Evolutionary conservation across 2,797 vertebrate species (phyloP).

Genomic region (Trachops cirrhosus): DNA sequence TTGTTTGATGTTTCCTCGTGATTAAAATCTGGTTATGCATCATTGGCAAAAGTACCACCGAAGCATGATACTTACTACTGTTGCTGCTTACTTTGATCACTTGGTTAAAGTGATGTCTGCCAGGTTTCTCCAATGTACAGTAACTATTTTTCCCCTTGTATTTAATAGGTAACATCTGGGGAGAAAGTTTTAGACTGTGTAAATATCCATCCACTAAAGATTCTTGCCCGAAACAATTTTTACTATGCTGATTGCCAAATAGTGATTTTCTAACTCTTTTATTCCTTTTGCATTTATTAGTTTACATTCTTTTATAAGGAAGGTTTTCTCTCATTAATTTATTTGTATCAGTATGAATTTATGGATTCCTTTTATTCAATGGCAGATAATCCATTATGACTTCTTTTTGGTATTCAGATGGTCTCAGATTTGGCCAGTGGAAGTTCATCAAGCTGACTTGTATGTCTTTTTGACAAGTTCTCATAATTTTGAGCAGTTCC

Average conservation of each 20-base stretch:
- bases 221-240: not conserved
- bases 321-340: not conserved
- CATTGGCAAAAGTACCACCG: too few relatives aligned
- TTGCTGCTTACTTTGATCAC: not conserved
- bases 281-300: not conserved
- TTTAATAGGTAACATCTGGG: slow-evolving; percentile 6
- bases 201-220: not conserved
- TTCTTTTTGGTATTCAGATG: not conserved
- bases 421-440: not conserved
- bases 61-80: not conserved
- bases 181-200: not conserved
- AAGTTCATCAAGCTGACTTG: not conserved
- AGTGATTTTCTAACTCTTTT: not conserved
- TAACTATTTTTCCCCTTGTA: not conserved
- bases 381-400: not conserved
- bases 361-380: not conserved
- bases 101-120: not conserved
- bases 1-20: not conserved
- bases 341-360: not conserved
- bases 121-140: not conserved
- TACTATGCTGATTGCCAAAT: not conserved
- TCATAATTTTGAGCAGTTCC: not conserved
- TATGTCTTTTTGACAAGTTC: not conserved
- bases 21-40: not conserved
- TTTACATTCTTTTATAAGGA: not conserved